Evolutionary conservation across 1,140 invertebrate genomes (phyloP), one percentile per base, ranked within the genome.

Genomic region (Bombus superbus): DNA sequence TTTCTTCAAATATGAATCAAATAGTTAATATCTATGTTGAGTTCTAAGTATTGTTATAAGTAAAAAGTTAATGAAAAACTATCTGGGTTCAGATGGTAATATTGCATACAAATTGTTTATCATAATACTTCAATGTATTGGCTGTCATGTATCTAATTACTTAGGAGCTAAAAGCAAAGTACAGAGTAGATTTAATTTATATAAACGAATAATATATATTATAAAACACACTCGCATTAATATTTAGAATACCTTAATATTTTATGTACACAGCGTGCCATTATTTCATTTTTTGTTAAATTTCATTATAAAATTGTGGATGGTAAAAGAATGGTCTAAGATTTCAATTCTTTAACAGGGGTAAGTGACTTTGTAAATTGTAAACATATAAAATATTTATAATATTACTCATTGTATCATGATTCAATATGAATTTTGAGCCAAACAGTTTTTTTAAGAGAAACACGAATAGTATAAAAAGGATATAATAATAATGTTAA

Each of bases 331-430:
- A 75, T 62, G 38, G 18, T 80, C 62, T 83, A 81, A 42, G 47
- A 62, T 76, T n/a, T 69, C 11, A 44, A 87, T 77, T 72, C 53
- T 76, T 83, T 53, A 53, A 72, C 28, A 10, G 64, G 25, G 11
- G 3, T 53, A 73, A 57, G 47, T 81, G 13, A 22, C 64, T 72
- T 84, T 32, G 75, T 59, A 59, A 73, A 84, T 83, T 75, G 53
- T 62, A 81, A 74, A 83, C 3, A 32, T 86, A 89, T 75, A 74
- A 86, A 89, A 89, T 86, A 86, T 79, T 86, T 77, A 15, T 72
- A 76, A 85, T 28, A 73, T 85, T 81, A n/a, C 35, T 28, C 59
- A 53, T 71, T 32, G 15, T 76, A 47, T 66, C 64, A 59, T 44
- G 38, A 74, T 87, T 80, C 59, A 40, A 42, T 74, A 85, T 71